phyloP scores from a whole-genome alignment of 2,888 invertebrate species.

The Cepaea hortensis region DNA sequence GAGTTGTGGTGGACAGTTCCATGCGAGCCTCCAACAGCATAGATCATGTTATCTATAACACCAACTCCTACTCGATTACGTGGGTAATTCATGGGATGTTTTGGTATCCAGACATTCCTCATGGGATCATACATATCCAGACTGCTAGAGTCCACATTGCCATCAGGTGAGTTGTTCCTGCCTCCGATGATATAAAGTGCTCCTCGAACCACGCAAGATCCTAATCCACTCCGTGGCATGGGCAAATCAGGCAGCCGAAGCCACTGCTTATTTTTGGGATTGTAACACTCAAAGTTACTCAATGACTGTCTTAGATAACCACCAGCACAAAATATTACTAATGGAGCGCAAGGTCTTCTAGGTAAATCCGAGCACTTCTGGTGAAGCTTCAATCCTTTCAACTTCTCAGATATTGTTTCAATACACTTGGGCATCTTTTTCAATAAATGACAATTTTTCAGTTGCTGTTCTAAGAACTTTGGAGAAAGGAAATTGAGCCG shows the following conservation, averaged over 20 bases:
- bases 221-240: slow-evolving; percentile 87
- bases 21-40: slow-evolving; percentile 93
- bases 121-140: slow-evolving; percentile 91
- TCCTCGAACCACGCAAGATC: slow-evolving; percentile 77
- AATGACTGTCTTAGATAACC: slow-evolving; percentile 91
- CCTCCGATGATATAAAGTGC: slow-evolving; percentile 95
- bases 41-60: slow-evolving; percentile 93
- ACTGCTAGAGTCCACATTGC: slow-evolving; percentile 80
- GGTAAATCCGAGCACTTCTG: slow-evolving; percentile 86
- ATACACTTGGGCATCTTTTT: slow-evolving; percentile 91
- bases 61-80: slow-evolving; percentile 93
- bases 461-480: slow-evolving; percentile 91
- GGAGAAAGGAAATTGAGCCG: slow-evolving; percentile 94
- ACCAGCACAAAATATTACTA: slow-evolving; percentile 93
- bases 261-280: slow-evolving; percentile 91
- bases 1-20: slow-evolving; percentile 90
- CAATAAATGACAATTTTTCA: slow-evolving; percentile 91
- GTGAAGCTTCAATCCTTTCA: slow-evolving; percentile 91
- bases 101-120: slow-evolving; percentile 89
- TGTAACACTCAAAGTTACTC: slow-evolving; percentile 91
- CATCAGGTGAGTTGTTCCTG: slow-evolving; percentile 88
- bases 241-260: slow-evolving; percentile 87
- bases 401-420: slow-evolving; percentile 88
- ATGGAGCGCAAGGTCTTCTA: slow-evolving; percentile 87
- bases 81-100: slow-evolving; percentile 87